Conservation (phyloP, 1,140 invertebrate species). For the Tetragnatha versicolor region DNA sequence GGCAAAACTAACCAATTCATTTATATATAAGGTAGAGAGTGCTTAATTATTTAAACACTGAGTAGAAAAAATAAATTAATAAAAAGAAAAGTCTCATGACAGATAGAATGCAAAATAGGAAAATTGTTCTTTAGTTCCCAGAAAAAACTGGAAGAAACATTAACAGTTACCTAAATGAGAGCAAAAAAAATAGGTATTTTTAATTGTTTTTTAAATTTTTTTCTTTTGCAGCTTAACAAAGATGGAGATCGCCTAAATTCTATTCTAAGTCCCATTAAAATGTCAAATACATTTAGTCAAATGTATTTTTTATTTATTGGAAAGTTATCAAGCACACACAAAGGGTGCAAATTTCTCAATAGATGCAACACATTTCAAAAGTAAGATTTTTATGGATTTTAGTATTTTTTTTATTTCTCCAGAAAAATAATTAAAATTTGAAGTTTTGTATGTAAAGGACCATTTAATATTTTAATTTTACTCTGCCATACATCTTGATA, state of each 20-base stretch:
- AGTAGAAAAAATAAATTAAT: no score
- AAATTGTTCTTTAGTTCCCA: no score
- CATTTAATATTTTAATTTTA: no score
- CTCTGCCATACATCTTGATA: no score
- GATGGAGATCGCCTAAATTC: slow-evolving; percentile 83
- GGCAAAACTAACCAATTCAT: no score
- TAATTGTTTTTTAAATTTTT: slow-evolving; percentile 5
- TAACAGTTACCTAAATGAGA: not conserved
- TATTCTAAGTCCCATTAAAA: slow-evolving; percentile 85
- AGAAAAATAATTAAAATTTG: no score
- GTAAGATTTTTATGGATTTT: slow-evolving; percentile 68
- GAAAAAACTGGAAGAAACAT: no score
- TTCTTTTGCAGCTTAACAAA: slow-evolving; percentile 71
- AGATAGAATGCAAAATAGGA: no score
- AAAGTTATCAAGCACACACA: slow-evolving; percentile 77
- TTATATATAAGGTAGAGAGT: no score
- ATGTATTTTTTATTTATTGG: slow-evolving; percentile 94
- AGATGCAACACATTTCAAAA: slow-evolving; percentile 78
- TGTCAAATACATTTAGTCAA: slow-evolving; percentile 87
- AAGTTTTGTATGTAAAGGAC: no score
- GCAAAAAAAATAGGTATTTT: not conserved
- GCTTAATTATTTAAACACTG: no score
- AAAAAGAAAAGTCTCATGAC: no score
- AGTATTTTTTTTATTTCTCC: not conserved
- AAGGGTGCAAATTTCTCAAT: slow-evolving; percentile 76